These are phyloP conservation scores for Eidolon dupreanum DNA, from an alignment of 2,797 vertebrate genomes.

Conservation along the genomic window DNA sequence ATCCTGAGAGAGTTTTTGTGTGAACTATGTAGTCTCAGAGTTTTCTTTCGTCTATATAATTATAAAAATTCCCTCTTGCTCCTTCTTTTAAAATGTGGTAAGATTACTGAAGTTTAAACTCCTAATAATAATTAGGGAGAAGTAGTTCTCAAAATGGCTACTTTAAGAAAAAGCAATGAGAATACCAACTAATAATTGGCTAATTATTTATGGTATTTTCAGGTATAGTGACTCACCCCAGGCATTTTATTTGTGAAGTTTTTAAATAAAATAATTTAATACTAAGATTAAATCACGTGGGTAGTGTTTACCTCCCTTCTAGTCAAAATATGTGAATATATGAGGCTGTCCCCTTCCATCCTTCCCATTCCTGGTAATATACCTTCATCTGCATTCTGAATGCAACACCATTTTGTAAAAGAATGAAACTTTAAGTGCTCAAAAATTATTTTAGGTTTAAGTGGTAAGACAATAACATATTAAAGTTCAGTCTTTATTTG, in stretches of 20 bases:
- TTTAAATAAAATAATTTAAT: slow-evolving; percentile 44
- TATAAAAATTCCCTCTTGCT: background rate
- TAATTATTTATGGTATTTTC: background rate
- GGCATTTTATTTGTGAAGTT: background rate
- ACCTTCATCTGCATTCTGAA: background rate
- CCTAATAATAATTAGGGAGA: background rate
- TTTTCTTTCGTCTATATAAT: background rate
- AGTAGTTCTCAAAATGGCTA: background rate
- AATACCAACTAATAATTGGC: background rate
- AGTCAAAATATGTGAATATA: background rate
- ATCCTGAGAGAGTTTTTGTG: background rate
- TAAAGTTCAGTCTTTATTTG: slow-evolving; percentile 16
- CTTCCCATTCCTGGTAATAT: background rate
- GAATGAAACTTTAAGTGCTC: background rate
- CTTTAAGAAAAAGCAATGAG: background rate
- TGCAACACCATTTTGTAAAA: background rate
- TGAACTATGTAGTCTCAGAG: background rate
- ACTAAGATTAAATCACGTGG: background rate
- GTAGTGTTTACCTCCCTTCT: background rate
- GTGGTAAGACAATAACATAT: background rate
- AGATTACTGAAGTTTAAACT: background rate
- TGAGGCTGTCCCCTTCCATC: background rate
- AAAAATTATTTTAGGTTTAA: background rate
- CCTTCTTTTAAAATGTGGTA: background rate
- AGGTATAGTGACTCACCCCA: background rate